Conservation (phyloP, 2,797 vertebrate species). For the Apodemus agrarius region DNA sequence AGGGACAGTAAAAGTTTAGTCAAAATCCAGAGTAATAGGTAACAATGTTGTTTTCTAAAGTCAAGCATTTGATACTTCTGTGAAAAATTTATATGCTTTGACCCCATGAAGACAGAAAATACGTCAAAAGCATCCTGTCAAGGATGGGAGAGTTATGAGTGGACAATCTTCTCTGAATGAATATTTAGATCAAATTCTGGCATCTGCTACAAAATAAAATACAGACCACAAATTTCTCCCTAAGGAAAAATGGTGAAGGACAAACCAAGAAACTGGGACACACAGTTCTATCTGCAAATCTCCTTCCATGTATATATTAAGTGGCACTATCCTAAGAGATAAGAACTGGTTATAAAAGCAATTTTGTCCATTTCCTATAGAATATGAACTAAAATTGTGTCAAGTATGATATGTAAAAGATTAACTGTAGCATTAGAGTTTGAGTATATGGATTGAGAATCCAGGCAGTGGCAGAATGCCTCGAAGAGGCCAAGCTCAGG, state of each 20-base stretch:
- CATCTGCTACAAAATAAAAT: slow-evolving; percentile 46
- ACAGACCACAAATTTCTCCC: neutral
- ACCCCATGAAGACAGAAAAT: slow-evolving; percentile 28
- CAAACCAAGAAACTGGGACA: neutral
- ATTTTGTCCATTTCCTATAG: neutral
- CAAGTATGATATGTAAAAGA: neutral
- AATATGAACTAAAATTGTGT: neutral
- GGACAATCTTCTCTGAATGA: slow-evolving; percentile 43
- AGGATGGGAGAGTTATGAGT: neutral
- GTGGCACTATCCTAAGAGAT: neutral
- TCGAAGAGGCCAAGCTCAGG: neutral
- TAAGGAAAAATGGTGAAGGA: neutral
- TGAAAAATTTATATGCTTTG: neutral
- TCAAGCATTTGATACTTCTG: neutral
- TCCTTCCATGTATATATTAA: neutral
- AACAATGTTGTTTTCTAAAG: neutral
- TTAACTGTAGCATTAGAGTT: neutral
- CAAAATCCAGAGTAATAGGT: neutral
- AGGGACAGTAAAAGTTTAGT: neutral
- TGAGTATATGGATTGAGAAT: neutral
- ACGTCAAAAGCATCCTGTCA: neutral
- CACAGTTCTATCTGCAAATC: neutral
- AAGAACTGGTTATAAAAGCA: neutral
- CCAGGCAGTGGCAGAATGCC: no score
- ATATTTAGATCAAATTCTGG: slow-evolving; percentile 45